Conservation (phyloP, 2,888 invertebrate genomes). For the Eledone cirrhosa region DNA sequence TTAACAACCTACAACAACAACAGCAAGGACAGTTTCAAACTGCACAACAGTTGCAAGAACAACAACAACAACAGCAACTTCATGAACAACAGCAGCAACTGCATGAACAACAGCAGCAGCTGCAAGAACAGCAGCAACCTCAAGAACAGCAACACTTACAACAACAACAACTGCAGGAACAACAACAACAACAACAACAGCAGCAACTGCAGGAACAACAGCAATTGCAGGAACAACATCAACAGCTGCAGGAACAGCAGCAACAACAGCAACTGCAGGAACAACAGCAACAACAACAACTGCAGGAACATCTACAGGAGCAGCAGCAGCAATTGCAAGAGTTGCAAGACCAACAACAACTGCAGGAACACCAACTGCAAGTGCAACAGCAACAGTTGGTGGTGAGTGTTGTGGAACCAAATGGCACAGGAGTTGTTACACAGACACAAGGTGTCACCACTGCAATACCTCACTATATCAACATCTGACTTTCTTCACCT, state of each 20-base stretch:
- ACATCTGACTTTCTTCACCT: too few relatives aligned
- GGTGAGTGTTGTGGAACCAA: not conserved
- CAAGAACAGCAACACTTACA: not conserved
- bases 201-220: not conserved
- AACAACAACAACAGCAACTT: not conserved
- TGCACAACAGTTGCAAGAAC: not conserved
- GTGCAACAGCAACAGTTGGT: not conserved
- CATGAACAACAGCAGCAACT: not conserved
- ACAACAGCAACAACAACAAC: not conserved
- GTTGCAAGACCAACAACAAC: constrained; percentile 11
- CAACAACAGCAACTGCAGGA: not conserved
- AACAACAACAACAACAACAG: not conserved
- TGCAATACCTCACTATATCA: too few relatives aligned
- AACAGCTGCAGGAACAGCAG: not conserved
- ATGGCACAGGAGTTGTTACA: too few relatives aligned
- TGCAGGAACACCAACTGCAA: not conserved
- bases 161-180: not conserved
- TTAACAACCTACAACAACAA: not conserved
- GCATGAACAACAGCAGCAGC: not conserved
- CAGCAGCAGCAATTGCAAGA: not conserved
- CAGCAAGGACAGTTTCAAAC: not conserved
- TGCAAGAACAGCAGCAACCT: not conserved
- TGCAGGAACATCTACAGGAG: not conserved
- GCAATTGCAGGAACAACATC: not conserved
- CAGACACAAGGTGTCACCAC: too few relatives aligned